Percentiles rank a stretch among this genome's conserved stretches.
Evolutionary conservation across 2,113 vertebrate genomes (phyloP).

Genomic region (Gobius niger): DNA sequence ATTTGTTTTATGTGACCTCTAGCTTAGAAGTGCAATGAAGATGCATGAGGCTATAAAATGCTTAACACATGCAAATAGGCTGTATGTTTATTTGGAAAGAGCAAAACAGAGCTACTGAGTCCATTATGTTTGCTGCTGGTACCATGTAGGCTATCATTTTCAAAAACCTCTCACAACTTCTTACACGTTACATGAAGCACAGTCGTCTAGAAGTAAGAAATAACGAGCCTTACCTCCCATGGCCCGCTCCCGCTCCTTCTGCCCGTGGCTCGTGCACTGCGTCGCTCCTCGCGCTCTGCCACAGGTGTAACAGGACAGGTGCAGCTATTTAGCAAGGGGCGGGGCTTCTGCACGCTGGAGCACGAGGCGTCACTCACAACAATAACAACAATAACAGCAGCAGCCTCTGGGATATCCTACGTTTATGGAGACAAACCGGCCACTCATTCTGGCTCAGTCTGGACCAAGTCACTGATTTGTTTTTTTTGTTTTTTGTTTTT

Average conservation of each 20-base stretch:
- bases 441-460: not conserved
- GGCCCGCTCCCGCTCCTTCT: not conserved
- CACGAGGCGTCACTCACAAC: conserved; percentile 2
- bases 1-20: no score
- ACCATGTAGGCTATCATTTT: no score
- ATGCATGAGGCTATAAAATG: no score
- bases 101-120: no score
- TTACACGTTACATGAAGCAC: no score
- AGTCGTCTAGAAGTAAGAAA: no score
- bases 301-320: not conserved
- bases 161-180: no score
- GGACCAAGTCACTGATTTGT: not conserved
- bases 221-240: not conserved
- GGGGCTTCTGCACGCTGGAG: not conserved
- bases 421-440: not conserved
- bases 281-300: not conserved
- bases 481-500: not conserved
- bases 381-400: not conserved
- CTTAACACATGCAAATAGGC: no score
- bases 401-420: not conserved
- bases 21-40: no score
- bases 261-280: no score
- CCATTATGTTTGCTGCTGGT: no score
- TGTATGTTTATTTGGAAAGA: no score
- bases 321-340: not conserved